Conservation (phyloP, 2,797 vertebrate genomes). For the Menidia menidia region DNA sequence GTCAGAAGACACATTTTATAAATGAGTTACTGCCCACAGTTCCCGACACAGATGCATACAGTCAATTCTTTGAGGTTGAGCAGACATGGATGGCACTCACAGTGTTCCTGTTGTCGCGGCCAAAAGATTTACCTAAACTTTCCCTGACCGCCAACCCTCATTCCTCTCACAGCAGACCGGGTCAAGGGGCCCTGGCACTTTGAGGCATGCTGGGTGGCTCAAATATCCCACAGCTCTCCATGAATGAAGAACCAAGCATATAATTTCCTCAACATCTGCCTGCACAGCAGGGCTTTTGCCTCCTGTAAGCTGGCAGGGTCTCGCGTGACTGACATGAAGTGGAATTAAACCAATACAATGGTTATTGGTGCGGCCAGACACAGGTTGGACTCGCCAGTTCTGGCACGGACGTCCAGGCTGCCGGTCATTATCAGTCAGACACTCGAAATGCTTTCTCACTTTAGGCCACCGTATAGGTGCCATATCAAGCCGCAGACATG, state of each 20-base stretch:
- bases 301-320: slow-evolving; percentile 53
- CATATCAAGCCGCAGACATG: slow-evolving; percentile 41
- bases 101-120: slow-evolving; percentile 14
- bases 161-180: slow-evolving; percentile 47
- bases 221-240: slow-evolving; percentile 41
- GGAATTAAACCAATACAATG: slow-evolving; percentile 60
- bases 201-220: slow-evolving; percentile 26
- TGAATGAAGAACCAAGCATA: slow-evolving; percentile 40
- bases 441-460: slow-evolving; percentile 36
- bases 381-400: slow-evolving; percentile 49
- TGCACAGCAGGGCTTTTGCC: slow-evolving; percentile 59
- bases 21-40: slow-evolving; percentile 29
- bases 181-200: slow-evolving; percentile 36
- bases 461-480: slow-evolving; percentile 45
- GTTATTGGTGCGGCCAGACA: slow-evolving; percentile 55
- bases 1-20: slow-evolving; percentile 19
- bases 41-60: slow-evolving; percentile 21
- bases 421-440: slow-evolving; percentile 53
- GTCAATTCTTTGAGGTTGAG: slow-evolving; percentile 19
- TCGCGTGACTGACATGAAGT: slow-evolving; percentile 51
- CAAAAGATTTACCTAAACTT: slow-evolving; percentile 53
- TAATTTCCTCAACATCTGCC: slow-evolving; percentile 71
- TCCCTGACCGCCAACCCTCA: slow-evolving; percentile 40
- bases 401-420: slow-evolving; percentile 29
- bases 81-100: slow-evolving; percentile 33